phyloP scores from a whole-genome alignment of 2,797 vertebrate genomes.

The Micromesistius poutassou region DNA sequence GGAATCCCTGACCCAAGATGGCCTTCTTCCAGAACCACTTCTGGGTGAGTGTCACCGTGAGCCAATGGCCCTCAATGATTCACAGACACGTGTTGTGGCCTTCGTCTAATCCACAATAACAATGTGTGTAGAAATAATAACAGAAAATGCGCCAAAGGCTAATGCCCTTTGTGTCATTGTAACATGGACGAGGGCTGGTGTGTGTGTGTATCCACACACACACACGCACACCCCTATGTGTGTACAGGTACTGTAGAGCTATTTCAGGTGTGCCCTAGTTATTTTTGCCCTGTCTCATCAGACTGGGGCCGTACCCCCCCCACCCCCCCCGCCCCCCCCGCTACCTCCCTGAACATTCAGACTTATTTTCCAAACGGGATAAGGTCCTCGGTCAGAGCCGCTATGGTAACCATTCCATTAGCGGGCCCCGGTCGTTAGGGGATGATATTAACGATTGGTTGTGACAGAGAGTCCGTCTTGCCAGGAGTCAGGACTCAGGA shows the following conservation, averaged over 20 bases:
- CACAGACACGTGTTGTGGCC: background rate
- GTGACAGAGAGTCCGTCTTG: no score
- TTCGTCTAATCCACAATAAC: background rate
- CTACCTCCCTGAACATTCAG: background rate
- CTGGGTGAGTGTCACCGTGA: slow-evolving; percentile 60
- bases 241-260: slow-evolving; percentile 36
- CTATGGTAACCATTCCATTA: background rate
- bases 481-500: no score
- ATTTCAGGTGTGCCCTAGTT: slow-evolving; percentile 74
- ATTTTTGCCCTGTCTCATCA: slow-evolving; percentile 24
- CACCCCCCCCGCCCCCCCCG: no score
- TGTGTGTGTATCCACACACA: background rate
- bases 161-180: background rate
- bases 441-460: background rate
- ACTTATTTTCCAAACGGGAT: background rate
- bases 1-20: slow-evolving; percentile 53
- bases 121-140: background rate
- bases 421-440: background rate
- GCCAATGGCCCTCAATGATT: background rate
- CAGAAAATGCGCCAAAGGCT: background rate
- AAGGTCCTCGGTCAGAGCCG: background rate
- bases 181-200: background rate
- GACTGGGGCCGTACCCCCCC: slow-evolving; percentile 12
- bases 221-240: background rate
- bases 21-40: slow-evolving; percentile 69